Evolutionary conservation across 1,140 invertebrate species (phyloP), one percentile per base, ranked within the genome.

Genomic region (Drosophila insularis): DNA sequence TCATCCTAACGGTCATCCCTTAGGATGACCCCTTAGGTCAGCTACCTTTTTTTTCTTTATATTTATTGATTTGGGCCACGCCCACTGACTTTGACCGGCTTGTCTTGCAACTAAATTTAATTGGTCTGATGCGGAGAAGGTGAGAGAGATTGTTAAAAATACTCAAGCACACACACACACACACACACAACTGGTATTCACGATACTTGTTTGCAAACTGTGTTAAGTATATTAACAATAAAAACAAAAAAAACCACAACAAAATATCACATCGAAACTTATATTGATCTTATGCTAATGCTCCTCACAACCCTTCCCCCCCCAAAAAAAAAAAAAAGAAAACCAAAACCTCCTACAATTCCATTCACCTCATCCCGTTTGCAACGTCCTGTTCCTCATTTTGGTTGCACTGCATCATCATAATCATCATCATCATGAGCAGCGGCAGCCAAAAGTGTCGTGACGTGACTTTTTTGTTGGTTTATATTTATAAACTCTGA

Each of bases 51-150:
- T 37, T 37, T 37, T 13, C 3, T 70, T 64, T 69, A 27, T 50
- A 32, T 35, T 61, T 37, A 61, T 37, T 61, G 13, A 19, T 37
- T 50, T 46, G 13, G 13, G 58, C 58, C 74, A 77, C 71, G 71
- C 74, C 74, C 71, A 74, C 65, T 65, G 66, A 74, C 71, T 77
- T 73, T 77, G 74, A 74, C 74, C 71, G 71, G 35, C 35, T 64
- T 68, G 64, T 46, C 27, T 58, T 19, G 55, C 14, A 58, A 17
- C 55, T 37, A 37, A 58, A 35, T 39, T 46, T 40, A 53, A 60
- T 27, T 23, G 35, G 11, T 37, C 35, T 37, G 35, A 37, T 37
- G 35, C 8, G 32, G 10, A 13, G 35, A 13, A 4, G 35, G 11
- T 11, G 35, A 13, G 11, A 37, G 35, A 37, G 11, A 37, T 3